Base-by-base conservation (phyloP, 92 coral and sea anemone species). In the Porites lobata region DNA sequence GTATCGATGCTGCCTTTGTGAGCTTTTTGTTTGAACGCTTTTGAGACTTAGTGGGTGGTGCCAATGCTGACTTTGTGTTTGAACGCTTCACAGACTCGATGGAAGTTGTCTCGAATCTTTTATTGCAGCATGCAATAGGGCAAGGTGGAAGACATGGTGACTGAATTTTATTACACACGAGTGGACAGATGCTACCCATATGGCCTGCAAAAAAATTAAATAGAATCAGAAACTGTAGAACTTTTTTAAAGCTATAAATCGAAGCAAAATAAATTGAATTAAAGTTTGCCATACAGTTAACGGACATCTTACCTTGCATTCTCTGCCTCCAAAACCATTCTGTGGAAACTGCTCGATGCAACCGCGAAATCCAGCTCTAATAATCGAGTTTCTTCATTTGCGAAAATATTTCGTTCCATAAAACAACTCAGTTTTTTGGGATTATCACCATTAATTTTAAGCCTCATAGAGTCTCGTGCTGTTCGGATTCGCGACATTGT, bases 91-190 rank as follows among this genome's bases (percentile, higher is more conserved):
- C 56, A 50, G n/a, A 24, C 10, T 18, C 53, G 19, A 17, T 58
- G 17, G 69, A 65, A 7, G 14, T 3, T 79, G 50, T 19, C 61
- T 56, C 61, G 38, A 75, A 75, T 68, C 18, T 54, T 81, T 64
- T 51, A n/a, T 54, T 58, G 74, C 92, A 88, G 79, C 94, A 88
- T 4, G 61, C 65, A 51, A 68, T 72, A 17, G 94, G 92, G 54
- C 94, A 92, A 7, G 95, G 17, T 18, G 85, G 93, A 18, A 51
- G 85, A 53, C 95, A 92, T 4, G 95, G 67, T 1, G 78, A 47
- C 0, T 20, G 71, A n/a, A 79, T 18, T 22, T 67, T 15, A 1
- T 50, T 61, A 6, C 87, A 84, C 14, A 20, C 38, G 8, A 38
- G 72, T 24, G 64, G 52, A 18, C 87, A 82, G n/a, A 22, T 67